A percentile compares a stretch with the other conserved stretches of the same genome.
Conservation (phyloP, 2,797 vertebrate species). For the Graptemys geographica region DNA sequence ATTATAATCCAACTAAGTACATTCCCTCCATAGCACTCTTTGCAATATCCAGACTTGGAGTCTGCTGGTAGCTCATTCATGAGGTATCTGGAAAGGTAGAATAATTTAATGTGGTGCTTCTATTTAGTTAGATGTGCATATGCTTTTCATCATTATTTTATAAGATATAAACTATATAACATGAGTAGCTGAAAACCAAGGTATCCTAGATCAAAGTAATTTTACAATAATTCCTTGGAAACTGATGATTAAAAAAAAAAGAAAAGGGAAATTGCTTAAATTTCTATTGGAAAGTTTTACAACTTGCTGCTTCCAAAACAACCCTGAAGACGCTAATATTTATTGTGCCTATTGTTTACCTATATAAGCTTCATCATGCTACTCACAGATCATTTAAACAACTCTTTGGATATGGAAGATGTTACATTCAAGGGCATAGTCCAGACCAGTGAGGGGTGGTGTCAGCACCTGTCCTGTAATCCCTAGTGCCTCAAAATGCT, state of each 20-base stretch:
- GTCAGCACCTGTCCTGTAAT: neutral
- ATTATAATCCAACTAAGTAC: neutral
- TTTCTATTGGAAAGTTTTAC: neutral
- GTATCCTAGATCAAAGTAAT: rapidly evolving
- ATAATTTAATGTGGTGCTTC: neutral
- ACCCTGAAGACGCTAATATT: neutral
- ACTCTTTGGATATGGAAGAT: neutral
- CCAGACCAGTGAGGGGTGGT: neutral
- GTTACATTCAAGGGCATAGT: neutral
- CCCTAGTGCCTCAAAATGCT: neutral
- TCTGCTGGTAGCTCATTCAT: rapidly evolving
- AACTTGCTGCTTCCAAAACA: rapidly evolving
- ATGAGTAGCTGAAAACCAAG: neutral
- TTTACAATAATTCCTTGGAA: neutral
- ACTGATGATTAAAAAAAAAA: rapidly evolving
- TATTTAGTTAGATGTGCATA: neutral
- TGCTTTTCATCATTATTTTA: neutral
- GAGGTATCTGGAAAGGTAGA: neutral
- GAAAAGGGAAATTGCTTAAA: neutral
- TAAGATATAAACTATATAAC: rapidly evolving
- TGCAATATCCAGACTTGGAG: rapidly evolving
- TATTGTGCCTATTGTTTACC: neutral
- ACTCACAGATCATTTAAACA: neutral
- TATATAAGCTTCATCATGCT: neutral
- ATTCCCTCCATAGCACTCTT: rapidly evolving